Evolutionary conservation across 2,797 vertebrate genomes (phyloP).

Genomic region (Myiotriccus ornatus): DNA sequence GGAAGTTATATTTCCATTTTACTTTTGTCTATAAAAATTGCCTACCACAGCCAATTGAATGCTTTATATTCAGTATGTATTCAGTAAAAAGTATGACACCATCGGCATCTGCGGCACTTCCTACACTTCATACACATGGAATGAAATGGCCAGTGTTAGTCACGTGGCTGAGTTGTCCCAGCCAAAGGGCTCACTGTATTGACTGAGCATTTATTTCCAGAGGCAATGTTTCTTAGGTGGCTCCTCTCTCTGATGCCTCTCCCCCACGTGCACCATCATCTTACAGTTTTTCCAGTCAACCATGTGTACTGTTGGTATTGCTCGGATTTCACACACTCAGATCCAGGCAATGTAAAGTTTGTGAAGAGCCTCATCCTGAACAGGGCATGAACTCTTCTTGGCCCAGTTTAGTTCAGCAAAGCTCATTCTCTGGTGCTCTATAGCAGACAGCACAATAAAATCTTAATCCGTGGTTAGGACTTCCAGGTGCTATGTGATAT

Average conservation of each 20-base stretch:
- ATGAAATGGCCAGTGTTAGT: not conserved
- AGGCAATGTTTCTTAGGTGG: not conserved
- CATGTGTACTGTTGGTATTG: accelerated
- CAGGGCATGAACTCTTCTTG: not conserved
- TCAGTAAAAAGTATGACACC: not conserved
- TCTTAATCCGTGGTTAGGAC: not conserved
- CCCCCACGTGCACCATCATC: accelerated
- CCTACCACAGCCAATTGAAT: not conserved
- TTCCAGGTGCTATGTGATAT: not conserved
- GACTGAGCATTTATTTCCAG: not conserved
- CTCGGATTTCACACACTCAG: accelerated
- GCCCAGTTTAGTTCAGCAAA: not conserved
- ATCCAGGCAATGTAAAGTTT: not conserved
- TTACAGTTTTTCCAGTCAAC: not conserved
- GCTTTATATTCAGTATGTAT: not conserved
- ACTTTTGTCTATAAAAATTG: not conserved
- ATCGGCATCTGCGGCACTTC: not conserved
- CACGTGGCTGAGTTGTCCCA: not conserved
- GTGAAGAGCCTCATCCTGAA: not conserved
- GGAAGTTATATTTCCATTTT: not conserved
- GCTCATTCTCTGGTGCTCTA: not conserved
- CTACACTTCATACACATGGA: not conserved
- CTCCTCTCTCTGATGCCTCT: not conserved
- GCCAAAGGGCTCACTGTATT: not conserved
- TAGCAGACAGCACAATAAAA: not conserved